Evolutionary conservation across 2,113 vertebrate genomes (phyloP).

Genomic region (Ranitomeya variabilis): DNA sequence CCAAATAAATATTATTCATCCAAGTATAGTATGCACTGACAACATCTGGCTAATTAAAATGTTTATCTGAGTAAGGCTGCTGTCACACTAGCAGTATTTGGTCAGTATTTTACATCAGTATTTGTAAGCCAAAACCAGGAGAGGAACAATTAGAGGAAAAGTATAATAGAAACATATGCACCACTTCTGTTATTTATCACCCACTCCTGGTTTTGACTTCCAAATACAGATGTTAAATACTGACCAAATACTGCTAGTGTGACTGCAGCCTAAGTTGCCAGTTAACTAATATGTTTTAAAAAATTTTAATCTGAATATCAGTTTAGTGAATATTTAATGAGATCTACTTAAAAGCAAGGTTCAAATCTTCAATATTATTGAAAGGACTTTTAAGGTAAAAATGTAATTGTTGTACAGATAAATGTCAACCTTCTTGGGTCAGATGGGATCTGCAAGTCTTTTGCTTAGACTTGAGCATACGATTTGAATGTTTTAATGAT

Average conservation of each 20-base stretch:
- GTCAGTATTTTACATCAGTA: too few relatives aligned
- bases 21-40: slow-evolving; percentile 26
- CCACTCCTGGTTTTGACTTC: too few relatives aligned
- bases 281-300: slow-evolving; percentile 22
- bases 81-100: too few relatives aligned
- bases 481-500: background rate
- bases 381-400: background rate
- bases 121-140: too few relatives aligned
- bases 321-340: background rate
- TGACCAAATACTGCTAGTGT: too few relatives aligned
- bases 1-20: slow-evolving; percentile 33
- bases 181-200: too few relatives aligned
- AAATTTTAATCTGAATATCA: background rate
- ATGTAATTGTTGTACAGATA: background rate
- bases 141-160: too few relatives aligned
- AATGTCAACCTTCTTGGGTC: background rate
- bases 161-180: too few relatives aligned
- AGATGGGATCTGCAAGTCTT: background rate
- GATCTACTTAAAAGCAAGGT: background rate
- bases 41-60: slow-evolving; percentile 39
- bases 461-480: background rate
- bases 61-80: slow-evolving; percentile 25
- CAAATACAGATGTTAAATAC: too few relatives aligned
- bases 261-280: slow-evolving; percentile 28
- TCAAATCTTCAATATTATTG: background rate